phyloP scores from a whole-genome alignment of 1,140 invertebrate species.

The Eupeodes corollae region DNA sequence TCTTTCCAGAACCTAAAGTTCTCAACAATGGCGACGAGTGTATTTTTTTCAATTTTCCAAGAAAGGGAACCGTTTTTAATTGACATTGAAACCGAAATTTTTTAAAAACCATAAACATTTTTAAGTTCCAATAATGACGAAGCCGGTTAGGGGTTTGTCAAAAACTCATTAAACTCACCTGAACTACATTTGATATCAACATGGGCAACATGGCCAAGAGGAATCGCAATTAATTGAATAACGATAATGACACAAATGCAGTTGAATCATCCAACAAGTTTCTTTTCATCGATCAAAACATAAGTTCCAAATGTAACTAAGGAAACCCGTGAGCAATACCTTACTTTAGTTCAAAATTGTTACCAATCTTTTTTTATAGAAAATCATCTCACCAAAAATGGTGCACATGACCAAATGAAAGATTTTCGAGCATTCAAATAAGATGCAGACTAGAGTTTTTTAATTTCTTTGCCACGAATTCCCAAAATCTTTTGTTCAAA shows the following conservation, averaged over 20 bases:
- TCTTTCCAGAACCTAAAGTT: conserved; percentile 81
- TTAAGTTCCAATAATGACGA: no score
- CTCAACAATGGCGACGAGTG: conserved; percentile 79
- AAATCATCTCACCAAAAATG: conserved; percentile 91
- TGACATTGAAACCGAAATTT: no score
- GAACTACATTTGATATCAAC: conserved; percentile 77
- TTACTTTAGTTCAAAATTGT: no score
- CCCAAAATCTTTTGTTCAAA: conserved; percentile 75
- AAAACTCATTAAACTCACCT: conserved; percentile 63
- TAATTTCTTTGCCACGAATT: conserved; percentile 73
- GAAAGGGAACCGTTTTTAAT: conserved; percentile 68
- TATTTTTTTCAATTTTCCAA: conserved; percentile 57
- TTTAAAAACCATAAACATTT: no score
- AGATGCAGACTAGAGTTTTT: conserved; percentile 69
- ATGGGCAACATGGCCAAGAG: conserved; percentile 73
- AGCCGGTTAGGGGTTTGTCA: no score
- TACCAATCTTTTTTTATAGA: no score
- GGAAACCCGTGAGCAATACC: conserved; percentile 51
- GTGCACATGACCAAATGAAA: conserved; percentile 91
- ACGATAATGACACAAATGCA: conserved; percentile 74
- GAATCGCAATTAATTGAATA: conserved; percentile 77
- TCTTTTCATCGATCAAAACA: conserved; percentile 51
- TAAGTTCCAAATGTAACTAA: conserved; percentile 81
- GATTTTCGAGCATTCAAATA: conserved; percentile 82
- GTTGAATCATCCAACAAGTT: conserved; percentile 59